A percentile compares a stretch with the other conserved stretches of the same genome.
These are phyloP conservation scores for Pavo muticus DNA, from an alignment of 2,113 vertebrate genomes.

Conservation along the genomic window DNA sequence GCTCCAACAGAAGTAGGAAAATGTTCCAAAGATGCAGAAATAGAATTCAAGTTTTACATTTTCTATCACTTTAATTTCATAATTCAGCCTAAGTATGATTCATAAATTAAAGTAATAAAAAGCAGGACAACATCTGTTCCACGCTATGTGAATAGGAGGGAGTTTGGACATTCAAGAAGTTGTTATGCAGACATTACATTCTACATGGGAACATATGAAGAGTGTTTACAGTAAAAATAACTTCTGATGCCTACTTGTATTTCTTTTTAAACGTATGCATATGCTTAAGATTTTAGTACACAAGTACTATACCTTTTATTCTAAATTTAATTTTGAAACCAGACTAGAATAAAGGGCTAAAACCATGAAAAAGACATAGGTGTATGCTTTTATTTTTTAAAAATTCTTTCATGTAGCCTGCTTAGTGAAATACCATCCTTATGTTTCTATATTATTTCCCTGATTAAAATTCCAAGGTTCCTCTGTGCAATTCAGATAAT, in stretches of 20 bases:
- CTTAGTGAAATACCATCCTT: not conserved
- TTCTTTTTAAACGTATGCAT: constrained; percentile 35
- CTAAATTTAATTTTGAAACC: constrained; percentile 13
- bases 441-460: not conserved
- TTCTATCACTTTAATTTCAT: constrained; percentile 9
- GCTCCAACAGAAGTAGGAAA: not conserved
- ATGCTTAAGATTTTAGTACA: not conserved
- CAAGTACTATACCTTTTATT: not conserved
- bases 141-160: not conserved
- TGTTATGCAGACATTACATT: constrained; percentile 24
- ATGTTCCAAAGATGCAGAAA: not conserved
- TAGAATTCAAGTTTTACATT: not conserved
- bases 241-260: constrained; percentile 33
- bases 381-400: not conserved
- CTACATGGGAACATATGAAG: constrained; percentile 33
- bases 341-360: not conserved
- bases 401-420: not conserved
- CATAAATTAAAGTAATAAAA: constrained; percentile 67
- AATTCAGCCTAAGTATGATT: constrained; percentile 39
- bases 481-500: constrained; percentile 31
- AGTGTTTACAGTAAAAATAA: constrained; percentile 43
- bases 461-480: not conserved
- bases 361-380: not conserved
- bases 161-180: constrained; percentile 62
- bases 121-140: constrained; percentile 68